Conservation (phyloP, 2,113 vertebrate species). For the Mustelus asterias region DNA sequence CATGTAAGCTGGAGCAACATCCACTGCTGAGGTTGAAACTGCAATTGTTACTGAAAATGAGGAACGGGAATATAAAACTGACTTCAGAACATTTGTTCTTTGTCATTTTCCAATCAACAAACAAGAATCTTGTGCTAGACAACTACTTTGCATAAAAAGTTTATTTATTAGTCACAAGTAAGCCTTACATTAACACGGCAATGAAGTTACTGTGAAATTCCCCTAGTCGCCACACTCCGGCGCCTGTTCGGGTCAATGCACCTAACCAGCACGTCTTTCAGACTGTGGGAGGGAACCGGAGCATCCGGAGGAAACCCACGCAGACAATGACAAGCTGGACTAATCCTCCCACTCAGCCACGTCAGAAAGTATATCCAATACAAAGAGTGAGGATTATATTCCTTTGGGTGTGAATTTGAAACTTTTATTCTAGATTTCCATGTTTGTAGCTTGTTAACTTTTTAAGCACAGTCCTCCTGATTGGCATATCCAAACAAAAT, state of each 20-base stretch:
- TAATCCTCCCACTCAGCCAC: neutral
- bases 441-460: neutral
- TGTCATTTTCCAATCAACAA: neutral
- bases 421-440: neutral
- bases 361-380: neutral
- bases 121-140: neutral
- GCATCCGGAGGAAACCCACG: no score
- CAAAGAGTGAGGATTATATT: neutral
- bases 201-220: no score
- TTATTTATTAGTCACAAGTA: no score
- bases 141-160: neutral
- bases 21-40: neutral
- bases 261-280: no score
- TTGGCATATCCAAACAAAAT: neutral
- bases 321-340: no score
- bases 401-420: neutral
- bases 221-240: no score
- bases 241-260: no score
- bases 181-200: no score
- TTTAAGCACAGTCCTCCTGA: neutral
- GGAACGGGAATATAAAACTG: neutral
- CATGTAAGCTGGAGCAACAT: neutral
- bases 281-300: no score
- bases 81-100: neutral
- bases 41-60: neutral